These are phyloP conservation scores for Acrocyrtus sp. DNA, from an alignment of 2,888 invertebrate species.

Conservation along the genomic window DNA sequence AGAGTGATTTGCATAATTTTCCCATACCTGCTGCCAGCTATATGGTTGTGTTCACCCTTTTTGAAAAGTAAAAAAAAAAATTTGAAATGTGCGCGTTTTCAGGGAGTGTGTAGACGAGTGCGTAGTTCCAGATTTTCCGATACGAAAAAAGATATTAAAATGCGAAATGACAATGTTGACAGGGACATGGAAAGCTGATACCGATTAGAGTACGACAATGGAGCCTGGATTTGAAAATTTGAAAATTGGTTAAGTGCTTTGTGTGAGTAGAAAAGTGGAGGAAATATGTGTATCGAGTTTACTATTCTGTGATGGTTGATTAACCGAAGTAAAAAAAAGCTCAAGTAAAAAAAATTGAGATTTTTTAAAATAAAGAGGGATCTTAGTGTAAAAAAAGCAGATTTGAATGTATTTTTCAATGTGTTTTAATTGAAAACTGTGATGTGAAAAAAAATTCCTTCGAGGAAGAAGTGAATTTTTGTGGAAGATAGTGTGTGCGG, in stretches of 20 bases:
- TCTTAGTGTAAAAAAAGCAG: too few relatives aligned
- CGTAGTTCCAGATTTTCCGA: conserved; percentile 18
- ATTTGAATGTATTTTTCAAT: too few relatives aligned
- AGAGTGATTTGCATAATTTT: conserved; percentile 52
- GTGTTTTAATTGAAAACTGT: too few relatives aligned
- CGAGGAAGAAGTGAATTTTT: neutral
- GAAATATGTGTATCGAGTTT: too few relatives aligned
- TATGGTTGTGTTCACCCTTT: neutral
- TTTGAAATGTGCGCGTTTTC: conserved; percentile 6
- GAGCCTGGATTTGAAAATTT: too few relatives aligned
- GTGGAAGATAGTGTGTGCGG: neutral
- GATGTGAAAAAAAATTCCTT: neutral
- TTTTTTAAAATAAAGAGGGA: too few relatives aligned
- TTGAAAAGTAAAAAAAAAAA: too few relatives aligned
- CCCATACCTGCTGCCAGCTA: conserved; percentile 34
- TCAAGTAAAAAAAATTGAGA: too few relatives aligned
- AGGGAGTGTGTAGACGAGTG: conserved; percentile 1
- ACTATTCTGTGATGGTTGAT: too few relatives aligned
- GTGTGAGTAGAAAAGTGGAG: too few relatives aligned
- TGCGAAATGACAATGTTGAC: neutral
- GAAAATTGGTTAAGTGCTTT: too few relatives aligned
- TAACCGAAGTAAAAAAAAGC: too few relatives aligned
- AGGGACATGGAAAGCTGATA: conserved; percentile 18
- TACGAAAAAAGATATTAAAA: neutral
- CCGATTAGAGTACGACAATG: conserved; percentile 11